Base-by-base conservation (phyloP, 2,113 vertebrate genomes). In the Canis aureus region DNA sequence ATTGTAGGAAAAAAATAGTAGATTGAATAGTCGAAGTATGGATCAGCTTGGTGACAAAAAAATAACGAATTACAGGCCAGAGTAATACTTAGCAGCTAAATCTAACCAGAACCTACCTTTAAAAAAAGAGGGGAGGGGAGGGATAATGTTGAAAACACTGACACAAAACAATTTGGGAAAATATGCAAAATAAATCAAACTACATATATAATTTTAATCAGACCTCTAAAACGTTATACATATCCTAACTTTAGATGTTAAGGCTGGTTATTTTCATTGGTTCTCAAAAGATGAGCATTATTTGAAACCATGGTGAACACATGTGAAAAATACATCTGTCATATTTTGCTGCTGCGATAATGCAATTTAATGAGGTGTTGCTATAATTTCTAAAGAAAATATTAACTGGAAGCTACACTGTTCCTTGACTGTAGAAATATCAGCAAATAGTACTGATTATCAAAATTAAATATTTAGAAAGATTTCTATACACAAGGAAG, bases 381-480 rank as follows among this genome's bases (percentile, higher is more conserved):
- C 25, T 71, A 73, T 69, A 94, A 89, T 71, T 51, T 78, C 74
- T 66, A 97, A 91, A 29, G 22, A 19, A 95, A 92, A 81, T 12
- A 90, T 0, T 79, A 43, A 53, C 43, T 69, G 76, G 32, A 92
- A 80, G 55, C n/a, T 92, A 92, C 5, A 76, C 16, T 60, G 11
- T 79, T 67, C 51, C 38, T 29, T 38, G 20, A 87, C 51, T 95
- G 0, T 35, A 88, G 35, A 93, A 88, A n/a, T 86, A 94, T 6
- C 55, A 96, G 53, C 5, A 95, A 96, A 90, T 86, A 13, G n/a
- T 85, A 86, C 53, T 78, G 20, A 82, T 89, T 78, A 94, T 27
- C 71, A 96, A 93, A 85, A 91, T 96, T 81, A 93, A 93, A 29
- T 95, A 96, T 94, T 93, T 96, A 92, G 57, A 96, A 91, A 57